Evolutionary conservation across 1,140 invertebrate species (phyloP).

Genomic region (Riptortus pedestris): DNA sequence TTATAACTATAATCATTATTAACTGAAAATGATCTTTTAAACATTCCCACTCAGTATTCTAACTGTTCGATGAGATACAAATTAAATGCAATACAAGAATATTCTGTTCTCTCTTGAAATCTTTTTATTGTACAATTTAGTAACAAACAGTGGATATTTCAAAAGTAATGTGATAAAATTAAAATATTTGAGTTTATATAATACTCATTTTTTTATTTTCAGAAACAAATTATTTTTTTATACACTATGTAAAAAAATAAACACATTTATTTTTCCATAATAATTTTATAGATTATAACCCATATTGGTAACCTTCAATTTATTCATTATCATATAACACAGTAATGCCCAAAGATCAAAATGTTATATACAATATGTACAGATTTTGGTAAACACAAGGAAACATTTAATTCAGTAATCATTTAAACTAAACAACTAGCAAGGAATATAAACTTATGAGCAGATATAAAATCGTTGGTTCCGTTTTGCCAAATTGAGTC

Average conservation of each 20-base stretch:
- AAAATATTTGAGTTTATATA: no score
- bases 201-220: no score
- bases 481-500: neutral
- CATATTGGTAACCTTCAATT: neutral
- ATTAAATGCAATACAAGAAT: no score
- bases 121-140: no score
- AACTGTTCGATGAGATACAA: no score
- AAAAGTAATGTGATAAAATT: no score
- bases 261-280: neutral
- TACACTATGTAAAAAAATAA: neutral
- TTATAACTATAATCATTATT: no score
- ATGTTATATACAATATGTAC: conserved; percentile 7
- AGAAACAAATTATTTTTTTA: no score
- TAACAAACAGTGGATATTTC: no score
- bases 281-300: neutral
- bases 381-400: neutral
- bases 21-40: no score
- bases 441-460: neutral
- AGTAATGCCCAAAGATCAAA: neutral
- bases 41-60: no score
- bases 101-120: no score
- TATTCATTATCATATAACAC: neutral
- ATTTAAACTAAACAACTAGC: neutral
- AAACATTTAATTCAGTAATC: neutral
- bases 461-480: neutral